A percentile compares a stretch with the other conserved stretches of the same genome.
These are phyloP conservation scores for Mechanitis mazaeus DNA, from an alignment of 2,888 invertebrate species.

Conservation along the genomic window DNA sequence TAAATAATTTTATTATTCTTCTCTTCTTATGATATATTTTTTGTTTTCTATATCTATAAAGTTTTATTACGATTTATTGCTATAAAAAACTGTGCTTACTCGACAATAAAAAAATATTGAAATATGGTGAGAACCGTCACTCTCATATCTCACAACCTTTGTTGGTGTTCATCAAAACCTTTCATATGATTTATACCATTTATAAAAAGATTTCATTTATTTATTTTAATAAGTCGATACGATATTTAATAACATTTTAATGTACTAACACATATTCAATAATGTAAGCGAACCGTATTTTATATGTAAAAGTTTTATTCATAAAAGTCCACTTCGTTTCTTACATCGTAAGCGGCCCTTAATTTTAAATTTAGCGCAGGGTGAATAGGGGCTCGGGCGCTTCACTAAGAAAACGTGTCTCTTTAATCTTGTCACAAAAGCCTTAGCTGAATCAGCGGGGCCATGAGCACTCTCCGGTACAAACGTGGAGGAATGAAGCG, in stretches of 20 bases:
- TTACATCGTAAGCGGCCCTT: constrained; percentile 41
- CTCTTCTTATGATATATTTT: constrained; percentile 8
- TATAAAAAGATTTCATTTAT: no score
- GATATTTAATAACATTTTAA: constrained; percentile 4
- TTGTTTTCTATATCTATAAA: neutral
- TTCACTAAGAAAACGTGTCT: constrained; percentile 64
- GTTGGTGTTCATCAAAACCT: constrained; percentile 22
- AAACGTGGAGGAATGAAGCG: constrained; percentile 73
- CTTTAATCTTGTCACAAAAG: constrained; percentile 76
- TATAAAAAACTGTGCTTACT: constrained; percentile 17
- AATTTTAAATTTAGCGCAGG: constrained; percentile 64
- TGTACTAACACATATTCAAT: constrained; percentile 3
- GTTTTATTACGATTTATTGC: constrained; percentile 7
- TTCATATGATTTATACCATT: no score
- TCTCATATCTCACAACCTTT: constrained; percentile 29
- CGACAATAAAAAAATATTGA: constrained; percentile 29
- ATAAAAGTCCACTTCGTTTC: constrained; percentile 13
- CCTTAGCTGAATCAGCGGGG: constrained; percentile 71
- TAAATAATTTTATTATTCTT: constrained; percentile 7
- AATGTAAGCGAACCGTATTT: neutral
- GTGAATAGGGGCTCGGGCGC: constrained; percentile 43
- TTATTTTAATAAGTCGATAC: no score
- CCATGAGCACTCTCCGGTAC: constrained; percentile 61
- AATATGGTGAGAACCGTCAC: constrained; percentile 25
- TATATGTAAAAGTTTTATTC: constrained; percentile 12